phyloP scores from a whole-genome alignment of 2,797 vertebrate genomes.

The Apogon hyalosoma region DNA sequence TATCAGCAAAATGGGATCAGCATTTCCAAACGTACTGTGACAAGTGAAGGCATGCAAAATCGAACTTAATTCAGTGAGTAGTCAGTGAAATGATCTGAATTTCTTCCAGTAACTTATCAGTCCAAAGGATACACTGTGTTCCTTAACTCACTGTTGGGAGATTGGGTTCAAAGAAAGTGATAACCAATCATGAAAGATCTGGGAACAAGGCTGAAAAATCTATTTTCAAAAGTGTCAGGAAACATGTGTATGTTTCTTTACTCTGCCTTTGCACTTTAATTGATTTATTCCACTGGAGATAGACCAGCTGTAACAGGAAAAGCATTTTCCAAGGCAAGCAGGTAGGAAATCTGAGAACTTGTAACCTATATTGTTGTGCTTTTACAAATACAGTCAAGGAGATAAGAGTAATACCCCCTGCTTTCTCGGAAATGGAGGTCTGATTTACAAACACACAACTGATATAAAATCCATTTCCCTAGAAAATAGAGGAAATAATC shows the following conservation, averaged over 20 bases:
- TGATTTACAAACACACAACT: conserved; percentile 79
- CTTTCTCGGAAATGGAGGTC: conserved; percentile 78
- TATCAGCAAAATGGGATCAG: conserved; percentile 46
- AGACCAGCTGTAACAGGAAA: conserved; percentile 64
- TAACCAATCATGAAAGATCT: conserved; percentile 49
- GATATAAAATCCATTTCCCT: conserved; percentile 81
- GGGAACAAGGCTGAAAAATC: conserved; percentile 31
- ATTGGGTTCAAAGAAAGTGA: conserved; percentile 52
- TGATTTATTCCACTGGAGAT: conserved; percentile 72
- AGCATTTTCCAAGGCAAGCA: conserved; percentile 51
- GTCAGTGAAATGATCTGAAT: conserved; percentile 31
- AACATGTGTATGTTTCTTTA: conserved; percentile 53
- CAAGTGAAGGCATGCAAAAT: conserved; percentile 34
- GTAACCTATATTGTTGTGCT: conserved; percentile 73
- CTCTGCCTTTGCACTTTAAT: conserved; percentile 64
- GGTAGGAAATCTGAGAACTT: conserved; percentile 72
- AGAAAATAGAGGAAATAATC: conserved; percentile 74
- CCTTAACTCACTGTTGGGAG: conserved; percentile 25
- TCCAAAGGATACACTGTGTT: conserved; percentile 46
- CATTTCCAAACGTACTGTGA: conserved; percentile 25
- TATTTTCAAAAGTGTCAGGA: conserved; percentile 49
- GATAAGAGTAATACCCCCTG: conserved; percentile 76
- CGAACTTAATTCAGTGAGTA: conserved; percentile 37
- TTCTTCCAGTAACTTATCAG: conserved; percentile 39
- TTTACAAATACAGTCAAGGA: conserved; percentile 77